Evolutionary conservation across 1,140 invertebrate species (phyloP), one percentile per base, ranked within the genome.

Genomic region (Solen grandis): DNA sequence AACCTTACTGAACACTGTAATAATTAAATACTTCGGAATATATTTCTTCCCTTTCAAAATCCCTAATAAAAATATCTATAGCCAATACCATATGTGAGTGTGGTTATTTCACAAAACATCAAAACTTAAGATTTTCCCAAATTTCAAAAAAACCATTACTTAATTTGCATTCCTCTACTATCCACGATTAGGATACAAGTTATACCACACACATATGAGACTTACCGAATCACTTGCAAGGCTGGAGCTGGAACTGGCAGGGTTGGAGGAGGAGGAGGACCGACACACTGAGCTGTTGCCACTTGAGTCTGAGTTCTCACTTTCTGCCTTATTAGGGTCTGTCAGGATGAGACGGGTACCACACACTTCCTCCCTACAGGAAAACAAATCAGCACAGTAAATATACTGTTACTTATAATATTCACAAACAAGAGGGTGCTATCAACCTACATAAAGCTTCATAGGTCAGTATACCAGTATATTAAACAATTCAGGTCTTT

Each of bases 281-380:
- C 89, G 86, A 72, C 87, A 90, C 8, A 88, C 85, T 8, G 89
- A 91, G 57, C 89, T 89, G 84, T 86, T 86, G 41, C 87, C 87
- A 68, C 85, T 88, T 14, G 85, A 88, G 74, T 91, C 90, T 16
- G 88, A 90, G 41, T 86, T 85, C 73, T 90, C 90, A 85, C 85
- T 86, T 55, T 88, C 86, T 4, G 73, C 59, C 41, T 31, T 36
- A 14, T 70, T 25, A 27, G 54, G n/a, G 5, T 36, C 50, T 36
- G 60, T 73, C 66, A 70, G n/a, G n/a, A n/a, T 59, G 16, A 57
- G 31, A 55, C 52, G 35, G n/a, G 46, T 50, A 78, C 59, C 36
- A 46, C 60, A 29, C 2, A 41, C 41, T 54, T 27, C 16, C 38
- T 73, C 5, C 29, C 4, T 22, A 5, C 16, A 19, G 50, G 62